Evolutionary conservation across 2,797 vertebrate genomes (phyloP).

Genomic region (Leuciscus waleckii): DNA sequence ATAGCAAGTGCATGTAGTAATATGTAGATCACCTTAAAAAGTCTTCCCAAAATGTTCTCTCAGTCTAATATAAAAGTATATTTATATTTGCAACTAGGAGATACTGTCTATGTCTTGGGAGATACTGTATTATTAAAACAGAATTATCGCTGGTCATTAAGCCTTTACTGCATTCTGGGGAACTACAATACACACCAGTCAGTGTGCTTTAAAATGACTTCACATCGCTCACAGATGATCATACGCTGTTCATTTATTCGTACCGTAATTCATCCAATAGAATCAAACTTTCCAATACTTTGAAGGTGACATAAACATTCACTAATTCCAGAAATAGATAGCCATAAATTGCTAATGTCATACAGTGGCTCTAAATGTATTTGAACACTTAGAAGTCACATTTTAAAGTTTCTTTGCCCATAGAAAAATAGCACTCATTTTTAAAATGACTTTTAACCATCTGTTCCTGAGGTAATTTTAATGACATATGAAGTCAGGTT

Average conservation of each 20-base stretch:
- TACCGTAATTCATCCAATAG: neutral
- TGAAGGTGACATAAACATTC: neutral
- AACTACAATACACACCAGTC: neutral
- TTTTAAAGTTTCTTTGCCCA: neutral
- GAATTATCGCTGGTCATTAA: conserved; percentile 46
- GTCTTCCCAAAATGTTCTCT: no score
- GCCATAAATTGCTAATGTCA: neutral
- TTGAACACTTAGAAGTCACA: neutral
- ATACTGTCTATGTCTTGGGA: neutral
- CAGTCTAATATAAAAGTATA: neutral
- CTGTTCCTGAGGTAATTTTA: neutral
- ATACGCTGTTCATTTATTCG: neutral
- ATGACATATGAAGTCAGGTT: neutral
- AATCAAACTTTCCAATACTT: neutral
- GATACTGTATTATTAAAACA: conserved; percentile 52
- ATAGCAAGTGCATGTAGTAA: no score
- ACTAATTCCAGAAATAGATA: neutral
- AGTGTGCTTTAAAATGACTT: conserved; percentile 12
- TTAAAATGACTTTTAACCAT: neutral
- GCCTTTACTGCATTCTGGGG: conserved; percentile 36
- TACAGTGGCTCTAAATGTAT: neutral
- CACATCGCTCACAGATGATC: neutral
- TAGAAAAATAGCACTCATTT: neutral
- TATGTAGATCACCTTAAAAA: no score
- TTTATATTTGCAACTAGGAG: neutral